Conservation (phyloP, 2,113 vertebrate genomes). For the Choloepus hoffmanni region DNA sequence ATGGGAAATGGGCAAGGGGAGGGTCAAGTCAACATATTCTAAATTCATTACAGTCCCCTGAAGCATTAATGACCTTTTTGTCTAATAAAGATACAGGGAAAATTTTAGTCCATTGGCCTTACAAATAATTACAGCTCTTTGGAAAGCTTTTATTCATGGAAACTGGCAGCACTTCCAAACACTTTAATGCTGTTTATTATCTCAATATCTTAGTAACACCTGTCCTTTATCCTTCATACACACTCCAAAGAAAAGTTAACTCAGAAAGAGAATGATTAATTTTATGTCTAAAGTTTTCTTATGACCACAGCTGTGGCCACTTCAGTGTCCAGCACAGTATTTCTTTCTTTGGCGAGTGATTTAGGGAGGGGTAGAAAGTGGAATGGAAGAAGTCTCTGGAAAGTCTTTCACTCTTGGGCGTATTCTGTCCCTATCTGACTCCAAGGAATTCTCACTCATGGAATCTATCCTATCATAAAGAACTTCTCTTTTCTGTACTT, state of each 20-base stretch:
- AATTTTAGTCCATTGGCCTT: slow-evolving; percentile 61
- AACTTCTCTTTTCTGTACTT: slow-evolving; percentile 62
- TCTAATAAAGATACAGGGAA: slow-evolving; percentile 46
- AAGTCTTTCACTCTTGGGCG: slow-evolving; percentile 69
- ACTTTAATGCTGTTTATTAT: slow-evolving; percentile 61
- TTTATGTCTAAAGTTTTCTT: slow-evolving; percentile 53
- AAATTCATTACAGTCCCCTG: slow-evolving; percentile 9
- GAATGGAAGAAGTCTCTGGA: slow-evolving; percentile 76
- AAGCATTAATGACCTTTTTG: slow-evolving; percentile 65
- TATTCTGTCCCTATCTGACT: slow-evolving; percentile 62
- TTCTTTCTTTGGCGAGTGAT: slow-evolving; percentile 67
- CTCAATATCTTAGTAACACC: slow-evolving; percentile 71
- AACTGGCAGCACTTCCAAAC: slow-evolving; percentile 54
- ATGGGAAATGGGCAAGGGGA: neutral
- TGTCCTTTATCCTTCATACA: slow-evolving; percentile 41
- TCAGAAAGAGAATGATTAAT: slow-evolving; percentile 62
- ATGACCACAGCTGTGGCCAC: slow-evolving; percentile 65
- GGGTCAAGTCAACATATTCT: neutral
- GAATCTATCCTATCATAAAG: slow-evolving; percentile 80
- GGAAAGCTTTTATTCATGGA: slow-evolving; percentile 58
- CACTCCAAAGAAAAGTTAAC: slow-evolving; percentile 49
- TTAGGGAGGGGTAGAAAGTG: slow-evolving; percentile 74
- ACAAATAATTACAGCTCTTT: slow-evolving; percentile 53
- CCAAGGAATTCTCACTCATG: slow-evolving; percentile 72
- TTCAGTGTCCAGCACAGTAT: slow-evolving; percentile 68